Conservation (phyloP, 2,888 invertebrate genomes). For the Nymphalis polychloros region DNA sequence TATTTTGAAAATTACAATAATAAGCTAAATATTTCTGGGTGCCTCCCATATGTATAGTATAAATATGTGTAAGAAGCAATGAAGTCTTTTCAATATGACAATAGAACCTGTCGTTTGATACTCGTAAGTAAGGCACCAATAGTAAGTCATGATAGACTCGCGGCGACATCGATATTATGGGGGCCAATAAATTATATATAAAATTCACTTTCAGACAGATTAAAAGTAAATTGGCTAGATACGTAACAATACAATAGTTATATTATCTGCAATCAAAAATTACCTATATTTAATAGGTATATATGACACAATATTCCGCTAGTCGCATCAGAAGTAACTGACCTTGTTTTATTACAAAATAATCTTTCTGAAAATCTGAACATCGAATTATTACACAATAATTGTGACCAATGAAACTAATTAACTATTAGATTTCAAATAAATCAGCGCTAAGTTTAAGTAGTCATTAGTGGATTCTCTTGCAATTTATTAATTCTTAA, state of each 20-base stretch:
- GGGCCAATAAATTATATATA: slow-evolving; percentile 33
- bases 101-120: slow-evolving; percentile 8
- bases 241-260: slow-evolving; percentile 7
- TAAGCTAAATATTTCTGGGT: background rate
- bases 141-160: slow-evolving; percentile 13
- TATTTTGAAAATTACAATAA: background rate
- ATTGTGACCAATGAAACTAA: slow-evolving; percentile 44
- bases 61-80: background rate
- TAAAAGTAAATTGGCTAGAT: slow-evolving; percentile 6
- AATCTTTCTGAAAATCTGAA: background rate
- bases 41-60: background rate
- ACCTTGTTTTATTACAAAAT: slow-evolving; percentile 2
- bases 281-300: background rate
- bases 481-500: slow-evolving; percentile 72
- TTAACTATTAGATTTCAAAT: slow-evolving; percentile 56
- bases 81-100: background rate
- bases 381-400: slow-evolving; percentile 29
- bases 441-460: slow-evolving; percentile 69
- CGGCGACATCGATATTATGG: slow-evolving; percentile 34
- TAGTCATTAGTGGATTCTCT: slow-evolving; percentile 75
- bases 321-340: background rate
- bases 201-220: slow-evolving; percentile 15
- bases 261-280: background rate
- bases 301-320: background rate
- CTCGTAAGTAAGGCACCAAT: background rate